Base-by-base conservation (phyloP, 2,113 vertebrate genomes). In the Eptesicus fuscus region DNA sequence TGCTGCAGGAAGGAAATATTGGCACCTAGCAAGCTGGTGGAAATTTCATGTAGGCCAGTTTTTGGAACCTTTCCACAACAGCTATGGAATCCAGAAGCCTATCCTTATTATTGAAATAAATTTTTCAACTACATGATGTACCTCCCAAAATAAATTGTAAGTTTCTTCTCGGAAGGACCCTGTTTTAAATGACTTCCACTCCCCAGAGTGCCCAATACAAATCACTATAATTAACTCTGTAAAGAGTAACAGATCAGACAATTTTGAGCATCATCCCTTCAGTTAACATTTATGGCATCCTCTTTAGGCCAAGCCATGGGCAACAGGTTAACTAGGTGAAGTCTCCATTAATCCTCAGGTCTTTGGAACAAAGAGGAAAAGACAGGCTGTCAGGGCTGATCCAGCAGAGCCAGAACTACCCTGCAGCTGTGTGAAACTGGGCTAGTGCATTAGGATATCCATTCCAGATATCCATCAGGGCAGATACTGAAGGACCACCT, bases 41-140 rank as follows among this genome's bases (percentile, higher is more conserved):
- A 90, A 96, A 92, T 30, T 53, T 95, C 44, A 4, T 23, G 4
- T 67, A 63, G 42, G 44, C 42, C 25, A 28, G 37, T 40, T 76
- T 89, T 92, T 30, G 30, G 83, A 86, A 76, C 20, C 49, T 42
- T 42, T 42, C 69, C 32, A 4, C 49, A 80, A n/a, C 12, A 73
- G 73, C 12, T 51, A 35, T 30, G 28, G 49, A 88, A 84, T 82
- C 9, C 67, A 84, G 82, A 95, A 92, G 73, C 20, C 44, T 47
- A 32, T 83, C n/a, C 25, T 70, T 78, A 53, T 70, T 74, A 5
- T 61, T 70, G 20, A 23, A 71, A 78, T 32, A 77, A 0, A 28
- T 6, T 56, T 90, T 95, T 92, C 44, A 93, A 42, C 20, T 87
- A 28, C n/a, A 76, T 80, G 76, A 59, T 56, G 82, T 56, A 90